Base-by-base conservation (phyloP, 2,113 vertebrate species). In the Callospermophilus lateralis region DNA sequence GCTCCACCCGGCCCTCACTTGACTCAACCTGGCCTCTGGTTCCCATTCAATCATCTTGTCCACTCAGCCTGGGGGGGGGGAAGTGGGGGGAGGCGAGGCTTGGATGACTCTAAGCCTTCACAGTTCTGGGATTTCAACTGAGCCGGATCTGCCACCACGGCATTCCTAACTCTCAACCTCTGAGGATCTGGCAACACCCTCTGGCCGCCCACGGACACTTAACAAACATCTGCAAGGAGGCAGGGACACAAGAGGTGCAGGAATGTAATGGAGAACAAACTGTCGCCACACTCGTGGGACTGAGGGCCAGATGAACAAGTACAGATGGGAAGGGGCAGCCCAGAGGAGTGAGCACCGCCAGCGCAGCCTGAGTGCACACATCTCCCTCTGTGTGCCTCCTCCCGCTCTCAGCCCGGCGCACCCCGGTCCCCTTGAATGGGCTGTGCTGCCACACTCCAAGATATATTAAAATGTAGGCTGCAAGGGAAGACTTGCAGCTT, bases 301-400 rank as follows among this genome's bases (percentile, higher is more conserved):
- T 86, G 17, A 3, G 2, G 63, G 13, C 55, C 39, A 84, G 39
- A 58, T 26, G 72, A 74, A 12, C 32, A 94, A 11, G 61, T 15
- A 53, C 48, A 74, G 58, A 74, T 68, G 42, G 51, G 89, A 91
- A 92, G 61, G 83, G 45, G 63, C 22, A 70, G 42, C 74, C 53
- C 58, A 68, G 39, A 92, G 73, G 74, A 80, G 48, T 0, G 61
- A 11, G 61, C 24, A 7, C 22, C 6, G 45, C 37, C 77, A 63
- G 13, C 1, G 4, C 78, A 30, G 61, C 67, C 5, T 0, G 3
- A 72, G 73, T 20, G 2, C 1, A 4, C 0, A 28, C 6, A 10
- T 8, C 34, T 20, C 51, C 37, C 42, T 32, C 6, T 17, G 0
- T 7, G 58, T 37, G 17, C 20, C 70, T 73, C 26, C 32, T 34